Conservation (phyloP, 2,888 invertebrate species). For the Zhuqinia jingwanae region DNA sequence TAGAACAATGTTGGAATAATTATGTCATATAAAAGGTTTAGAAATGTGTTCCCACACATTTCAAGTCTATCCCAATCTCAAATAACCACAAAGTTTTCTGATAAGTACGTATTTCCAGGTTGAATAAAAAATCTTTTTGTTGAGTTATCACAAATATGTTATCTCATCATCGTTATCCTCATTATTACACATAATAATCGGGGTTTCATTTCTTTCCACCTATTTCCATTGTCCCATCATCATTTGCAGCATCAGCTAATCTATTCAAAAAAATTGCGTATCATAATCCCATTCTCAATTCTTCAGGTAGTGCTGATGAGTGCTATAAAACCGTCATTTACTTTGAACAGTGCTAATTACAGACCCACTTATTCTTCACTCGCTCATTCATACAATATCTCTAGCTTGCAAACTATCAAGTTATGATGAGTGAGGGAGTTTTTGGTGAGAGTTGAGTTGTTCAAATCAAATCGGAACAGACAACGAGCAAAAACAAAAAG, state of each 20-base stretch:
- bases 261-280: neutral
- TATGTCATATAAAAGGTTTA: no score
- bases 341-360: conserved; percentile 25
- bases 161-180: neutral
- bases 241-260: no score
- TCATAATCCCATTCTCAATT: neutral
- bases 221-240: neutral
- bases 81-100: no score
- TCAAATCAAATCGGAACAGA: neutral
- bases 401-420: neutral
- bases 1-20: no score
- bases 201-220: neutral
- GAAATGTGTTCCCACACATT: no score
- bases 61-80: no score
- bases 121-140: no score
- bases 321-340: conserved; percentile 3
- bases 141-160: no score
- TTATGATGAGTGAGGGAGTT: neutral
- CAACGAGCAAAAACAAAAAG: conserved; percentile 15
- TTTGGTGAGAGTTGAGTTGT: no score
- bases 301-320: neutral
- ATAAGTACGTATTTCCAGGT: no score
- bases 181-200: neutral
- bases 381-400: no score
- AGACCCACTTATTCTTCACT: neutral